Evolutionary conservation across 2,797 vertebrate species (phyloP).

Genomic region (Helostoma temminkii): DNA sequence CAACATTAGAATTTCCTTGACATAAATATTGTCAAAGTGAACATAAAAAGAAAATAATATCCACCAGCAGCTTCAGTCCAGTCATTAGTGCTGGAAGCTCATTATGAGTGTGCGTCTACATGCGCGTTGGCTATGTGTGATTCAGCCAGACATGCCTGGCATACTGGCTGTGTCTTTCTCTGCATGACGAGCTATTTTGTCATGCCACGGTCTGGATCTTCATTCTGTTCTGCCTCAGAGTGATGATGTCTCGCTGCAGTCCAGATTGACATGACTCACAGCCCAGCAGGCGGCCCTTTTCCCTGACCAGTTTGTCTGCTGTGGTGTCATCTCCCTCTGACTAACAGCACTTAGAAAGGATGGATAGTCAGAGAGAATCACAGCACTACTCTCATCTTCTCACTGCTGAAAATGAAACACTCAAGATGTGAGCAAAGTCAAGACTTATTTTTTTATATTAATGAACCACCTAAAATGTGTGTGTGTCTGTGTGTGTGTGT

Average conservation of each 20-base stretch:
- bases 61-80: conserved; percentile 6
- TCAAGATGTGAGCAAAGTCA: too few species aligned
- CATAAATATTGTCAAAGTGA: not conserved
- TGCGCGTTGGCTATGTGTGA: conserved; percentile 14
- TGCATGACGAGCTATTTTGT: conserved; percentile 52
- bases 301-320: conserved; percentile 50
- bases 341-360: conserved; percentile 23
- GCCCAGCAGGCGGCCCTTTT: conserved; percentile 52
- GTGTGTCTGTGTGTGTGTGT: too few species aligned
- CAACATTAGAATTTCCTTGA: not conserved
- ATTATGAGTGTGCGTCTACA: conserved; percentile 28
- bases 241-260: conserved; percentile 40
- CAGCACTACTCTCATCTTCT: conserved; percentile 1
- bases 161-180: conserved; percentile 43
- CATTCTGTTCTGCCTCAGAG: conserved; percentile 33
- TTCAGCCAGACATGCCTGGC: conserved; percentile 64
- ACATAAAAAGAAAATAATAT: conserved; percentile 3
- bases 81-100: conserved; percentile 7
- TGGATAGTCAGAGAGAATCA: conserved; percentile 19
- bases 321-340: conserved; percentile 52
- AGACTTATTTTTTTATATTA: too few species aligned
- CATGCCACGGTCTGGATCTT: conserved; percentile 61
- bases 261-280: conserved; percentile 71
- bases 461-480: too few species aligned
- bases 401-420: not conserved